Evolutionary conservation across 1,140 invertebrate genomes (phyloP), one percentile per base, ranked within the genome.

Genomic region (Drosophila biarmipes): DNA sequence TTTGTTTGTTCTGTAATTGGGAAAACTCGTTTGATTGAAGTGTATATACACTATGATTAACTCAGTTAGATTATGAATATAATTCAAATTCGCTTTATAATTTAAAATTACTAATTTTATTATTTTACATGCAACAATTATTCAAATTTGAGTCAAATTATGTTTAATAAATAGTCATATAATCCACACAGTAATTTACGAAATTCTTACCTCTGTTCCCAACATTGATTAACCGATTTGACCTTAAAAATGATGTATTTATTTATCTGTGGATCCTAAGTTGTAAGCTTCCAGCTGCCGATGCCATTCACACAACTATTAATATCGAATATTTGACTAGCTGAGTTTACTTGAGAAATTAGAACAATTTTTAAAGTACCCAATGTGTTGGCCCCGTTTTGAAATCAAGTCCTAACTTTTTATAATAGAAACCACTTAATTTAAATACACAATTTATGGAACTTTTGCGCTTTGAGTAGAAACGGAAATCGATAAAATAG

Each of bases 401-500:
- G 21, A 12, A 76, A 75, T 78, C 35, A 58, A 75, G 62, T 75
- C 49, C 55, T 74, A 75, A 21, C 43, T 77, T 56, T 58, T 81
- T 73, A 61, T 51, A 66, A 57, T 74, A 58, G 42, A 53, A 78
- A 78, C 24, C 66, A 69, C 66, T 66, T 63, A 64, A 53, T 78
- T 84, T 56, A 52, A 69, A 81, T 63, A 74, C 35, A 17, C 29
- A 62, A 71, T 80, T 80, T 80, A 80, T 80, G 52, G 31, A 56
- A 57, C 17, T 64, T 49, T 58, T 57, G 27, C 17, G 40, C 46
- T 73, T 72, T 87, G 61, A 86, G 81, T 81, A 81, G 78, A 71
- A 86, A 75, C 82, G 78, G 81, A 87, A 86, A 67, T 37, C 74
- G 54, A 86, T 86, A 86, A 87, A 87, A 81, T 53, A 52, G 63